A percentile compares a stretch with the other conserved stretches of the same genome.
These are phyloP conservation scores for Calameuta idolon DNA, from an alignment of 2,888 invertebrate genomes.

Conservation along the genomic window DNA sequence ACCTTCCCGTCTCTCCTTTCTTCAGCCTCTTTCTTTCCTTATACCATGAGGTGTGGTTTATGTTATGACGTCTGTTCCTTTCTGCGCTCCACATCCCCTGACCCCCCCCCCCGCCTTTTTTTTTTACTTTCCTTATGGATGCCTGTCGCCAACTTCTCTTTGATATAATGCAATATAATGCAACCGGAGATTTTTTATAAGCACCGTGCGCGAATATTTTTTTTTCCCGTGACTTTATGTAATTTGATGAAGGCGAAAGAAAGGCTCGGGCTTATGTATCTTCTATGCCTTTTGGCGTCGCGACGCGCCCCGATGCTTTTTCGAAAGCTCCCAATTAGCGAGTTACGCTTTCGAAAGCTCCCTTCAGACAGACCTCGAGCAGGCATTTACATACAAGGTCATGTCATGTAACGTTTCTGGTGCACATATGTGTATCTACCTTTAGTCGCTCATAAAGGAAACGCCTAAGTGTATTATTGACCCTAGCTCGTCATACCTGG, in stretches of 20 bases:
- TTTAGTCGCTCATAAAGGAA: neutral
- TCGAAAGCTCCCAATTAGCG: conserved; percentile 6
- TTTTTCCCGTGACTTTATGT: neutral
- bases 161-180: neutral
- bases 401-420: neutral
- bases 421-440: neutral
- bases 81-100: neutral
- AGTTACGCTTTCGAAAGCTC: neutral
- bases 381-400: neutral
- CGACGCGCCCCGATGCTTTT: neutral
- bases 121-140: neutral
- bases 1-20: neutral
- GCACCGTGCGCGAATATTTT: neutral
- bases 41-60: neutral
- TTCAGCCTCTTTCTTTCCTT: neutral
- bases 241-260: neutral
- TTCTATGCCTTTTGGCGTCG: neutral
- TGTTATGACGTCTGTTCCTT: neutral
- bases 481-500: too few relatives aligned
- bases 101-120: neutral
- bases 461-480: neutral
- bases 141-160: neutral
- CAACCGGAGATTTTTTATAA: neutral
- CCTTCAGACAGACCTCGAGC: neutral
- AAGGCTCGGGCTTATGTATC: neutral